Conservation (phyloP, 2,888 invertebrate genomes). For the Heliconius cydno region DNA sequence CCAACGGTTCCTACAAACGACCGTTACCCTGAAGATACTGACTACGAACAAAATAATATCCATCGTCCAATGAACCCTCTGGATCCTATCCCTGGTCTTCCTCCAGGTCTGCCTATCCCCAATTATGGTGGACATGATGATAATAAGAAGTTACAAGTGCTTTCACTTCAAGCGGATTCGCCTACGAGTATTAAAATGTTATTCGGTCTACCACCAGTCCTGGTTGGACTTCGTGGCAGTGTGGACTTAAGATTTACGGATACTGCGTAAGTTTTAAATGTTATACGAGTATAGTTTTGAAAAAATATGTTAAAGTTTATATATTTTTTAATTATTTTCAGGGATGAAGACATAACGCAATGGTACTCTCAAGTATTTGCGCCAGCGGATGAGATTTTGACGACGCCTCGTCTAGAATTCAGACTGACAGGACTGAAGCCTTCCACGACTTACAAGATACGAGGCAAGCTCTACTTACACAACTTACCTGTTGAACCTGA, state of each 20-base stretch:
- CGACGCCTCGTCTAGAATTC: slow-evolving; percentile 93
- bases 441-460: slow-evolving; percentile 91
- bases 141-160: slow-evolving; percentile 79
- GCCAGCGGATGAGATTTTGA: slow-evolving; percentile 92
- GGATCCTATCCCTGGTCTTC: slow-evolving; percentile 55
- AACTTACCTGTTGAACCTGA: slow-evolving; percentile 90
- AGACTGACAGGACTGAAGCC: slow-evolving; percentile 90
- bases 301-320: too few relatives aligned
- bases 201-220: slow-evolving; percentile 91
- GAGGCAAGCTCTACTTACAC: slow-evolving; percentile 90
- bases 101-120: slow-evolving; percentile 64
- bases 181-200: slow-evolving; percentile 91
- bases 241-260: slow-evolving; percentile 94
- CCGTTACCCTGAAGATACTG: slow-evolving; percentile 68
- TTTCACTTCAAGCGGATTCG: slow-evolving; percentile 89
- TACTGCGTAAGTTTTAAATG: slow-evolving; percentile 83
- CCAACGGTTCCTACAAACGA: slow-evolving; percentile 78
- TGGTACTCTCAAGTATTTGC: slow-evolving; percentile 95
- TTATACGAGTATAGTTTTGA: neutral
- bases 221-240: slow-evolving; percentile 93
- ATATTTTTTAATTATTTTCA: slow-evolving; percentile 51
- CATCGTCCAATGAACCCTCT: slow-evolving; percentile 61
- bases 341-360: slow-evolving; percentile 86
- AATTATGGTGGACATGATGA: slow-evolving; percentile 60
- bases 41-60: slow-evolving; percentile 69